Percentiles rank a stretch among this genome's conserved stretches.
Conservation (phyloP, 2,888 invertebrate genomes). For the Cynaeus angustus region DNA sequence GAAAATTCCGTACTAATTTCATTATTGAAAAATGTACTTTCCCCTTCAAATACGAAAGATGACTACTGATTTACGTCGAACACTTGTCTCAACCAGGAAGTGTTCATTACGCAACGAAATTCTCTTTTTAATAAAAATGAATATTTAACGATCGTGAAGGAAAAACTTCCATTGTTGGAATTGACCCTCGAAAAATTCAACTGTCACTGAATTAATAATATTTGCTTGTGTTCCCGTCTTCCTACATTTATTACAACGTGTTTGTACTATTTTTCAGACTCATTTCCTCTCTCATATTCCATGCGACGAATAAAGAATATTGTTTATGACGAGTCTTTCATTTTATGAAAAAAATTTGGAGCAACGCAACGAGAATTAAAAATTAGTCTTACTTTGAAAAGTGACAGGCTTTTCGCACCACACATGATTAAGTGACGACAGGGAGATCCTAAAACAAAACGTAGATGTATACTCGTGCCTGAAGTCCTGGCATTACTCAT, state of each 20-base stretch:
- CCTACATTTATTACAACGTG: conserved; percentile 32
- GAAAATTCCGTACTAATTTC: background rate
- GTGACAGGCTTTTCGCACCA: background rate
- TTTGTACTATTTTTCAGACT: conserved; percentile 34
- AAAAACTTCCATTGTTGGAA: conserved; percentile 24
- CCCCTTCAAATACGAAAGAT: too few relatives aligned
- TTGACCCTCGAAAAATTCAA: conserved; percentile 22
- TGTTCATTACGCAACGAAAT: conserved; percentile 15
- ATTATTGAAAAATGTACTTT: background rate
- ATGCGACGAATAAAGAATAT: conserved; percentile 39
- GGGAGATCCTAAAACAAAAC: background rate
- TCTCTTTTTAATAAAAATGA: conserved; percentile 25
- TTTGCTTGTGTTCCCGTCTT: conserved; percentile 25
- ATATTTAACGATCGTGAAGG: conserved; percentile 24
- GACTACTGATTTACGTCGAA: background rate
- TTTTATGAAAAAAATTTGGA: background rate
- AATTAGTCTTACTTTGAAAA: conserved; percentile 9
- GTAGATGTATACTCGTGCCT: background rate
- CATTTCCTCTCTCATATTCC: conserved; percentile 31
- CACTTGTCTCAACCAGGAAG: conserved; percentile 2
- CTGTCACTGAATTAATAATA: conserved; percentile 21
- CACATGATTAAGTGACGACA: conserved; percentile 1
- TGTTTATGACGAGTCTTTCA: conserved; percentile 18
- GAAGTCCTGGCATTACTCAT: too few relatives aligned
- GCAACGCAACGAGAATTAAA: conserved; percentile 6